Evolutionary conservation across 2,888 invertebrate genomes (phyloP).

Genomic region (Cryptocephalus moraei): DNA sequence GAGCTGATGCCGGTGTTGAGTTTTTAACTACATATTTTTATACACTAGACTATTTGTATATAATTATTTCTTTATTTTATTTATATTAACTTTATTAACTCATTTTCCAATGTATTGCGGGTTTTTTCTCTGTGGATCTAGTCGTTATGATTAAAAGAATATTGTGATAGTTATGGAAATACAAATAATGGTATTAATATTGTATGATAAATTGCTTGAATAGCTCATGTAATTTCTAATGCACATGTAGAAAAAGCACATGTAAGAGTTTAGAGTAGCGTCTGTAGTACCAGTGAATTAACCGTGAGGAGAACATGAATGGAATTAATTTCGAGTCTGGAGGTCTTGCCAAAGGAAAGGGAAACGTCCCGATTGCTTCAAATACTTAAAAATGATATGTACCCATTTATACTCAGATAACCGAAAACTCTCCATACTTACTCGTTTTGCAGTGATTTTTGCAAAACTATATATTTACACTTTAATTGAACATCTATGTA

Average conservation of each 20-base stretch:
- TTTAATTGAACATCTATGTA: too few species aligned
- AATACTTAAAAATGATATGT: too few species aligned
- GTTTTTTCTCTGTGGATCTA: constrained; percentile 11
- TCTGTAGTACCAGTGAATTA: too few species aligned
- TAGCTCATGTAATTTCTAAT: constrained; percentile 10
- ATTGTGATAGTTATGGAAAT: constrained; percentile 25
- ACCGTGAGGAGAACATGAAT: too few species aligned
- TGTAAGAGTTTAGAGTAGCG: neutral
- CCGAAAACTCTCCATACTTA: too few species aligned
- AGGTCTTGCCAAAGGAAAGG: too few species aligned
- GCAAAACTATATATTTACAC: too few species aligned
- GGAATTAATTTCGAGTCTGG: too few species aligned
- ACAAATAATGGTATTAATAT: constrained; percentile 16
- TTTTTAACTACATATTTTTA: constrained; percentile 1
- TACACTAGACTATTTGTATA: constrained; percentile 7
- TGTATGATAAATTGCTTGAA: constrained; percentile 11
- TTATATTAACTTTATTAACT: constrained; percentile 7
- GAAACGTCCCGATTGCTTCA: too few species aligned
- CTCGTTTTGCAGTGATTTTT: too few species aligned
- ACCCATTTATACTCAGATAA: too few species aligned
- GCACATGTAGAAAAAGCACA: constrained; percentile 27
- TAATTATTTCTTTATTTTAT: constrained; percentile 8
- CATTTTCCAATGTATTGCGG: constrained; percentile 1
- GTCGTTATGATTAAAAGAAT: constrained; percentile 13
- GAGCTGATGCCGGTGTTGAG: neutral